A percentile compares a stretch with the other conserved stretches of the same genome.
phyloP scores from a whole-genome alignment of 2,888 invertebrate species.

The Eupithecia inturbata region DNA sequence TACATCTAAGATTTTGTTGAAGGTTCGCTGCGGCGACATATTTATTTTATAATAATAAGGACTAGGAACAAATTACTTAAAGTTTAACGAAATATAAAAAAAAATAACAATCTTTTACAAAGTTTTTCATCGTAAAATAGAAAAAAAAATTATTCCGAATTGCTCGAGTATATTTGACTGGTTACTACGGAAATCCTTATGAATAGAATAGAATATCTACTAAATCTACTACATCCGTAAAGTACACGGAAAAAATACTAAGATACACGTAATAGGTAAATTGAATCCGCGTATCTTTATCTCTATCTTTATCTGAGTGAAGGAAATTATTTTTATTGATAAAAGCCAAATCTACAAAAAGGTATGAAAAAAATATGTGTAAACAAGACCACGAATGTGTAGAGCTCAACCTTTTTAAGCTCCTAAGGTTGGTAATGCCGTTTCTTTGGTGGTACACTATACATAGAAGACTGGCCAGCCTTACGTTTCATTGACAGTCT shows the following conservation, averaged over 20 bases:
- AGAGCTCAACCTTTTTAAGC: neutral
- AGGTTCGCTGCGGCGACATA: too few species aligned
- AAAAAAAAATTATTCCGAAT: neutral
- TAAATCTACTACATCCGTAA: neutral
- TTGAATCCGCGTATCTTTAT: neutral
- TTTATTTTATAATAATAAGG: too few species aligned
- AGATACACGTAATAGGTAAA: neutral
- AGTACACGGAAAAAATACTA: neutral
- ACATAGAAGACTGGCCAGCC: conserved; percentile 2
- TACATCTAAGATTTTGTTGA: too few species aligned
- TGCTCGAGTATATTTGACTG: neutral
- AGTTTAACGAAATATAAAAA: neutral
- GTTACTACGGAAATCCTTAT: neutral
- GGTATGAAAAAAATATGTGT: neutral
- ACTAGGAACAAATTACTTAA: neutral
- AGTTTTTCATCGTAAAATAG: neutral
- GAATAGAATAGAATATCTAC: neutral
- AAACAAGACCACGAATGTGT: neutral
- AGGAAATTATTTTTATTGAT: neutral
- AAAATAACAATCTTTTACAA: neutral
- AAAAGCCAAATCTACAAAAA: neutral
- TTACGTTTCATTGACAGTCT: conserved; percentile 22
- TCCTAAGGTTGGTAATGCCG: conserved; percentile 22
- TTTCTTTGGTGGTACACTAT: conserved; percentile 25
- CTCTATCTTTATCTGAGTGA: neutral